These are phyloP conservation scores for Tenthredo livida DNA, from an alignment of 2,888 invertebrate genomes.

Conservation along the genomic window DNA sequence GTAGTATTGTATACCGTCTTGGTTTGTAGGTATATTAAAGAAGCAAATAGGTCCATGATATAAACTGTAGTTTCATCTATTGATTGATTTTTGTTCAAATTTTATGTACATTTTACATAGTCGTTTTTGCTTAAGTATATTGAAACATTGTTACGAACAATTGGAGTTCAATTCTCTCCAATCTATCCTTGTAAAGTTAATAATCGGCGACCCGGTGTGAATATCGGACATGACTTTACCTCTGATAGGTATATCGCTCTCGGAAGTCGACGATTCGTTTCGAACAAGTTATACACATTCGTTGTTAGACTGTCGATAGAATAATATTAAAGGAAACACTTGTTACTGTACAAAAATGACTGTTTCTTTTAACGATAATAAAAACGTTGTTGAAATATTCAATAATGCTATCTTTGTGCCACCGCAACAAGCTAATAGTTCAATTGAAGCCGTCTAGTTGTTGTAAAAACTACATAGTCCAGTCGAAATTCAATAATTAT, in stretches of 20 bases:
- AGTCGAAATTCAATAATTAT: not conserved
- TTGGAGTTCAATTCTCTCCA: conserved; percentile 27
- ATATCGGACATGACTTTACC: conserved; percentile 3
- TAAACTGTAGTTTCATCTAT: conserved; percentile 27
- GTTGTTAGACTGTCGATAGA: conserved; percentile 48
- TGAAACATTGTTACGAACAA: conserved; percentile 8
- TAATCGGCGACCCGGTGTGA: not conserved
- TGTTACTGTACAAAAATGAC: conserved; percentile 52
- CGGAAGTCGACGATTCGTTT: not conserved
- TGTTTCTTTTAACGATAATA: conserved; percentile 51
- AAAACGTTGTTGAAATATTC: conserved; percentile 45
- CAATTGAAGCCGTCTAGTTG: not conserved
- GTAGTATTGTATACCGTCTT: not conserved
- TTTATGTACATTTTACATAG: conserved; percentile 46
- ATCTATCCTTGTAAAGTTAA: conserved; percentile 2
- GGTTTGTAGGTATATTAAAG: conserved; percentile 3
- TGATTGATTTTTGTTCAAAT: conserved; percentile 24
- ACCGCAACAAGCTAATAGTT: not conserved
- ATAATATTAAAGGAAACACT: conserved; percentile 38
- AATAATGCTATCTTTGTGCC: not conserved
- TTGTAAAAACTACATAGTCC: not conserved
- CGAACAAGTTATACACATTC: conserved; percentile 42
- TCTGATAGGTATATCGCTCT: not conserved
- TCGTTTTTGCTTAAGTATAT: not conserved
- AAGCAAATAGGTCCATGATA: conserved; percentile 2